Percentiles rank a stretch among this genome's conserved stretches.
These are phyloP conservation scores for Drosophila burlai DNA, from an alignment of 1,140 invertebrate genomes.

Conservation along the genomic window DNA sequence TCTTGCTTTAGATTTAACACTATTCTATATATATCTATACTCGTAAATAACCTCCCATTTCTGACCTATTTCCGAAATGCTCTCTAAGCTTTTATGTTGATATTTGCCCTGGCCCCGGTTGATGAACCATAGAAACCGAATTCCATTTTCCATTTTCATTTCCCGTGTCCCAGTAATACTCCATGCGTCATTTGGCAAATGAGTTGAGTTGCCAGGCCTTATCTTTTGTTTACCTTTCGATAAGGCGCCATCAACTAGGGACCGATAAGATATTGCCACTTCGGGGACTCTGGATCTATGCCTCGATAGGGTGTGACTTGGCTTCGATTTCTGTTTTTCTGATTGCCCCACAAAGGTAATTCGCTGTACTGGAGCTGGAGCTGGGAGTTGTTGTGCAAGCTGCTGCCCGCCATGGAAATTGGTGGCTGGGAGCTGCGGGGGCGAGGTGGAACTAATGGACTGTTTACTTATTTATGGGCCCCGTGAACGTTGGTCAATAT, in stretches of 20 bases:
- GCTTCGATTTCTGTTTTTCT: constrained; percentile 54
- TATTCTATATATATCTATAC: not conserved
- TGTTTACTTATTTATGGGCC: constrained; percentile 62
- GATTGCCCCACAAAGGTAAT: constrained; percentile 40
- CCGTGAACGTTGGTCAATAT: constrained; percentile 63
- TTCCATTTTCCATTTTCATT: constrained; percentile 28
- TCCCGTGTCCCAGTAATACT: constrained; percentile 7
- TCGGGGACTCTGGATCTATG: constrained; percentile 31
- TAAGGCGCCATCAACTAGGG: constrained; percentile 40
- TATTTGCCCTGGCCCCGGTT: constrained; percentile 23
- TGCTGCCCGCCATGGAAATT: constrained; percentile 28
- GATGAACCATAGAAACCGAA: constrained; percentile 35
- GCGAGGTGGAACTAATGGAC: constrained; percentile 49
- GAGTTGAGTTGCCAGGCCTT: constrained; percentile 31
- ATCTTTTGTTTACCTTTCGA: constrained; percentile 55
- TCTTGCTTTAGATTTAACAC: no score
- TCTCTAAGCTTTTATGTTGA: constrained; percentile 16
- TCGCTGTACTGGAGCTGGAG: constrained; percentile 29
- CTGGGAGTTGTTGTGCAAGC: constrained; percentile 51
- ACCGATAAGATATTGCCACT: constrained; percentile 49
- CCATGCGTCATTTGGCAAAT: constrained; percentile 57
- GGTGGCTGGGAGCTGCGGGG: not conserved
- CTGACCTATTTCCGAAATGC: constrained; percentile 15
- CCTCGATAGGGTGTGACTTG: constrained; percentile 47
- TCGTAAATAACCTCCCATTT: not conserved